phyloP scores from a whole-genome alignment of 1,140 invertebrate genomes.

The Bombus haemorrhoidalis region DNA sequence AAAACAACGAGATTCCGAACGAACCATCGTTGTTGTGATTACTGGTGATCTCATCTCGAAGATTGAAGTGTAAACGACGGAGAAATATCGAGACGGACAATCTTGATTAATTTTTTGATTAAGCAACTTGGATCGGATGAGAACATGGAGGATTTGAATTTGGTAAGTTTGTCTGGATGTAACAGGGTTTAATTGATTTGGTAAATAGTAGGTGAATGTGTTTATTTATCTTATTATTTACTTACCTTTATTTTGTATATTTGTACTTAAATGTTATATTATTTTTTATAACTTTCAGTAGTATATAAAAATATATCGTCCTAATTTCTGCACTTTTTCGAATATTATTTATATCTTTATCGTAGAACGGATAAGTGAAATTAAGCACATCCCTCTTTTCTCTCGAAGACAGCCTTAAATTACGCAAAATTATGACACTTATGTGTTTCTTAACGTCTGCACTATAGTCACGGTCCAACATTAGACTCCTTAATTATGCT shows the following conservation, averaged over 20 bases:
- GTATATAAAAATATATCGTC: too few species aligned
- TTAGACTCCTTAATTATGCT: constrained; percentile 19
- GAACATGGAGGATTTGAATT: background rate
- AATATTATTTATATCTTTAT: too few species aligned
- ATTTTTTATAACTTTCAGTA: too few species aligned
- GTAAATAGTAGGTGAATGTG: background rate
- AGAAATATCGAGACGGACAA: background rate
- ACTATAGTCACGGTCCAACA: too few species aligned
- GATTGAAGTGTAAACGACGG: background rate
- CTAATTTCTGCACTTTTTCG: too few species aligned
- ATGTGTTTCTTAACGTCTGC: background rate
- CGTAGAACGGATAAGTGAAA: background rate
- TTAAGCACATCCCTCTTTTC: background rate
- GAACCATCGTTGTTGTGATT: background rate
- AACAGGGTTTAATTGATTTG: too few species aligned
- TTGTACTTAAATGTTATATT: too few species aligned
- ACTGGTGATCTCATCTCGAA: background rate
- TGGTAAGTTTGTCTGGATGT: background rate
- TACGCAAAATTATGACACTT: constrained; percentile 10
- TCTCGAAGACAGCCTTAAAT: background rate
- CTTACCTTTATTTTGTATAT: background rate
- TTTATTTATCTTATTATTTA: too few species aligned
- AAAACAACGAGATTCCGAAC: constrained; percentile 26
- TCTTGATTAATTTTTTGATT: constrained; percentile 5
- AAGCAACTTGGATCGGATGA: background rate